Base-by-base conservation (phyloP, 2,888 invertebrate genomes). In the Chironomus riparius region DNA sequence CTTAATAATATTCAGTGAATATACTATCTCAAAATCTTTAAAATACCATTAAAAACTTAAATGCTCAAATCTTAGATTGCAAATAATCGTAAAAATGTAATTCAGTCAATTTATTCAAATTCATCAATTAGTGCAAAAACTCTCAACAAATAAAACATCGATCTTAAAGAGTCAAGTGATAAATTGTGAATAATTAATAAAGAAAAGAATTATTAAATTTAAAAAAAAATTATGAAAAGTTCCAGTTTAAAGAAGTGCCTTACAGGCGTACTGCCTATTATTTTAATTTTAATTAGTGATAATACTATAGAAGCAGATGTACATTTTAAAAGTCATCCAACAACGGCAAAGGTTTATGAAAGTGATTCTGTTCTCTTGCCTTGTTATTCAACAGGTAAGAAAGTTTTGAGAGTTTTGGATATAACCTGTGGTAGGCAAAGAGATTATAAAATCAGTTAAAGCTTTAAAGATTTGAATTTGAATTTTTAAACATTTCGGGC, bases 341-440 rank as follows among this genome's bases (percentile, higher is more conserved):
- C 91, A 4, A 89, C 89, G 3, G 90, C 92, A 68, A 92, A 91
- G 83, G 89, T 90, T 3, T 89, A 88, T 78, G 91, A 92, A 82
- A 92, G 93, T 80, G 91, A 92, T 78, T 91, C 91, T 0, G 92
- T 93, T 0, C 81, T 92, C 24, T 83, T 94, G 77, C 94, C 94
- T 0, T 94, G 94, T 81, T 89, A 91, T 81, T 85, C 65, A 65
- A 72, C 72, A 72, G 72, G 72, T 72, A 72, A 28, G 28, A 28
- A n/a, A 28, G 28, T 5, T 28, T 28, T 15, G 1, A 24, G 28
- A 68, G 47, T 56, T 24, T 21, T 50, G 56, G 18, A 56, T 4
- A 15, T 12, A 48, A 48, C 3, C 22, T 3, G 48, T 48, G 6
- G n/a, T n/a, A n/a, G n/a, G n/a, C n/a, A n/a, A n/a, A n/a, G n/a